Evolutionary conservation across 2,888 invertebrate species (phyloP), one percentile per base, ranked within the genome.

Genomic region (Anticlea derivata): DNA sequence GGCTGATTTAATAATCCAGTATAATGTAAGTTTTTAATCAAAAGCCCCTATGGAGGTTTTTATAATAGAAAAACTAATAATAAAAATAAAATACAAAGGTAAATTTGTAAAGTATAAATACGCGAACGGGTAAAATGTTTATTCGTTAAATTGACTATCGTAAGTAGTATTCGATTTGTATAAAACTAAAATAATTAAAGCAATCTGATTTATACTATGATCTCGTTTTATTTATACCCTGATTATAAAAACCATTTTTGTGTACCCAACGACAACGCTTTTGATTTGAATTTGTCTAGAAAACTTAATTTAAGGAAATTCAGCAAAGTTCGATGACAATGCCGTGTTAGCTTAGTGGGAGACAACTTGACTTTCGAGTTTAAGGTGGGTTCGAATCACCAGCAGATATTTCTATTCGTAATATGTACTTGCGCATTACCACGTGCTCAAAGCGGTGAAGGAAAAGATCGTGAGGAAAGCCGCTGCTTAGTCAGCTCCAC

Each of bases 161-260:
- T 86, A 87, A 89, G 90, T 91, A 91, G 91, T 80, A 87, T 82
- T 91, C 89, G 86, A 89, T 91, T 91, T 91, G 90, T 91, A 91
- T 90, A 91, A 91, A 90, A 91, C 73, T 89, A 83, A 83, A 81
- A 78, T 83, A 89, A 91, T 86, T 91, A 91, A 91, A 91, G 86
- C 89, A 85, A 91, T 91, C 90, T 88, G 87, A 88, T 91, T 91
- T 91, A 88, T 91, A 90, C 82, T 86, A 84, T 40, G 22, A 4
- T 58, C 70, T 72, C 63, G 85, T 91, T 88, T 90, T 62, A 82
- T 85, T 49, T 30, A 7, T 11, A 13, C 17, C 24, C n/a, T 2
- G 7, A 20, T n/a, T 5, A 6, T 26, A 26, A 13, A 13, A 7
- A n/a, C 10, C 17, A n/a, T 17, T 3, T 17, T 4, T 17, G 4